A percentile compares a stretch with the other conserved stretches of the same genome.
phyloP scores from a whole-genome alignment of 2,113 vertebrate genomes.

The Brachyhypopomus occidentalis region DNA sequence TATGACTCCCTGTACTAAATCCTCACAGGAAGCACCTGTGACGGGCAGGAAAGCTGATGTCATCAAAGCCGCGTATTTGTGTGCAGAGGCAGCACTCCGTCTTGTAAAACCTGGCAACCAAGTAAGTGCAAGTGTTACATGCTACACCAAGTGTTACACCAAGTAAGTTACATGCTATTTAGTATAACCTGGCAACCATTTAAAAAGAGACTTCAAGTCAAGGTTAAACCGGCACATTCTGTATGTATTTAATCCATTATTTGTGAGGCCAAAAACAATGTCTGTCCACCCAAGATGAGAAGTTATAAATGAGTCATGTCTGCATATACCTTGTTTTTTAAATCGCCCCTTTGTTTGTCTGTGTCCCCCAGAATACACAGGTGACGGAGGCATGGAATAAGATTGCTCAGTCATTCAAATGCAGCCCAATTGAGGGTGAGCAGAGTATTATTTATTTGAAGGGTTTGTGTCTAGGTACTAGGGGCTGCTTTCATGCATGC shows the following conservation, averaged over 20 bases:
- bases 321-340: not conserved
- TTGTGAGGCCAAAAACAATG: not conserved
- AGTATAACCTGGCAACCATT: not conserved
- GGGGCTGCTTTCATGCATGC: not conserved
- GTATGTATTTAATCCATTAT: not conserved
- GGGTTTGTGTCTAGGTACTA: not conserved
- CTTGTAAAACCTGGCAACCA: conserved; percentile 97
- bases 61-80: conserved; percentile 91
- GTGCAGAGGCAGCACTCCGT: conserved; percentile 92
- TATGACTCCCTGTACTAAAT: not conserved
- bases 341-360: conserved; percentile 6
- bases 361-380: conserved; percentile 84
- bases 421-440: conserved; percentile 93
- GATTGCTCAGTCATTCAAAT: conserved; percentile 96
- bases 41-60: conserved; percentile 93
- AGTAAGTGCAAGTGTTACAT: conserved; percentile 71
- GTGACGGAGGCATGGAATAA: conserved; percentile 98
- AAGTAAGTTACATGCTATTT: conserved; percentile 10
- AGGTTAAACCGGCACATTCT: not conserved
- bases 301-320: not conserved
- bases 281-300: not conserved
- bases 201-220: not conserved
- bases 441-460: not conserved
- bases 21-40: conserved; percentile 83
- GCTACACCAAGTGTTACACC: no score